Evolutionary conservation across 2,888 invertebrate genomes (phyloP).

Genomic region (Noctua janthe): DNA sequence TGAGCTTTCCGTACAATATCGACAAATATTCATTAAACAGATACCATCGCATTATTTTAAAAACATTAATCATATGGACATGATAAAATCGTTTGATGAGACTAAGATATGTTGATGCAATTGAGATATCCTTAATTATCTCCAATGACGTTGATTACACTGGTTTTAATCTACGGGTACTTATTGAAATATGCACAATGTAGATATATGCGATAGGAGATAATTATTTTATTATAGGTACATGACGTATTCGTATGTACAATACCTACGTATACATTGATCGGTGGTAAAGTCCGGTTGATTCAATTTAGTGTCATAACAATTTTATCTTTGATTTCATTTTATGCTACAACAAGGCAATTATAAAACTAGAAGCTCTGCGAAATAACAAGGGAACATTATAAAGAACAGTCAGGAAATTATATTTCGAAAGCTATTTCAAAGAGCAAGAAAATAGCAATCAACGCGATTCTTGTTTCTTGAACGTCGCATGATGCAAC

Average conservation of each 20-base stretch:
- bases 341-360: background rate
- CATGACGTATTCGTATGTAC: slow-evolving; percentile 12
- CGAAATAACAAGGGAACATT: slow-evolving; percentile 59
- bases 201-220: slow-evolving; percentile 39
- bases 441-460: slow-evolving; percentile 58
- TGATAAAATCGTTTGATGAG: slow-evolving; percentile 47
- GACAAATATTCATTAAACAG: slow-evolving; percentile 15
- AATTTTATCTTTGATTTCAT: slow-evolving; percentile 25
- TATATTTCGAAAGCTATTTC: slow-evolving; percentile 63
- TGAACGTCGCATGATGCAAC: slow-evolving; percentile 48
- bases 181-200: slow-evolving; percentile 36
- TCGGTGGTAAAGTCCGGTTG: slow-evolving; percentile 17
- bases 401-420: slow-evolving; percentile 61
- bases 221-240: slow-evolving; percentile 22
- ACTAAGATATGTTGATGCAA: slow-evolving; percentile 46
- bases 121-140: slow-evolving; percentile 46
- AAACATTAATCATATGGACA: slow-evolving; percentile 34
- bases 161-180: slow-evolving; percentile 54
- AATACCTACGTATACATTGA: slow-evolving; percentile 10
- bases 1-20: slow-evolving; percentile 7
- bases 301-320: slow-evolving; percentile 17
- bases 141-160: slow-evolving; percentile 52
- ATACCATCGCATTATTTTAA: slow-evolving; percentile 32
- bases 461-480: slow-evolving; percentile 52
- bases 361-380: slow-evolving; percentile 20